phyloP scores from a whole-genome alignment of 2,797 vertebrate species.

The Eurystomus glaucurus region DNA sequence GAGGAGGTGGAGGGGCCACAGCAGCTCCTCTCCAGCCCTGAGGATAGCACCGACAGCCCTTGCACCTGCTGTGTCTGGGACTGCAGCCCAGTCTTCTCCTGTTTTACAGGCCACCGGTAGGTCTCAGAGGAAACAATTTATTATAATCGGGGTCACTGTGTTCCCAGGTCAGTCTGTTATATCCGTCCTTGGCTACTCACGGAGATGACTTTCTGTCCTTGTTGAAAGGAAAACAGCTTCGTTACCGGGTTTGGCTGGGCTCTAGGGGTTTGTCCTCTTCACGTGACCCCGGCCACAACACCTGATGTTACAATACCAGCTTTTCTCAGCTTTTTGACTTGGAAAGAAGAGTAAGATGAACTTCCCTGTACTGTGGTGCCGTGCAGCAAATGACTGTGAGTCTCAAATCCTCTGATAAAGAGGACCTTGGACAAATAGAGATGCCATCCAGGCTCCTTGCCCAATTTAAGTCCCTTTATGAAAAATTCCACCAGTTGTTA shows the following conservation, averaged over 20 bases:
- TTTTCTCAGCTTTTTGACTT: background rate
- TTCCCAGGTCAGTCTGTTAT: background rate
- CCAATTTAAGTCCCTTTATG: background rate
- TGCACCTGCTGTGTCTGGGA: fast-evolving
- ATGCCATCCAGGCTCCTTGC: background rate
- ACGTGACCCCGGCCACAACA: fast-evolving
- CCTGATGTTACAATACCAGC: background rate
- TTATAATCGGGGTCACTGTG: background rate
- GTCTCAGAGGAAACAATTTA: background rate
- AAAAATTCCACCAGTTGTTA: background rate
- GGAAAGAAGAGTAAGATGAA: background rate
- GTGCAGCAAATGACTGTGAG: background rate
- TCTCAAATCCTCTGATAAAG: background rate
- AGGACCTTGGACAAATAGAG: background rate
- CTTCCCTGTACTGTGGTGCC: background rate
- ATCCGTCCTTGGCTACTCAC: fast-evolving
- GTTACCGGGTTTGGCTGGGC: background rate
- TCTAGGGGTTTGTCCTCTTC: background rate
- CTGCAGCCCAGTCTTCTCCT: background rate
- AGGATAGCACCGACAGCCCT: background rate
- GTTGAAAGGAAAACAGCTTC: background rate
- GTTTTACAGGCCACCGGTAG: background rate
- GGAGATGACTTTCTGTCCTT: background rate
- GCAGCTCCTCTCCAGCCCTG: background rate
- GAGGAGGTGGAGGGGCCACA: background rate